Percentiles rank a stretch among this genome's conserved stretches.
These are phyloP conservation scores for Galemys pyrenaicus DNA, from an alignment of 2,113 vertebrate genomes.

Conservation along the genomic window DNA sequence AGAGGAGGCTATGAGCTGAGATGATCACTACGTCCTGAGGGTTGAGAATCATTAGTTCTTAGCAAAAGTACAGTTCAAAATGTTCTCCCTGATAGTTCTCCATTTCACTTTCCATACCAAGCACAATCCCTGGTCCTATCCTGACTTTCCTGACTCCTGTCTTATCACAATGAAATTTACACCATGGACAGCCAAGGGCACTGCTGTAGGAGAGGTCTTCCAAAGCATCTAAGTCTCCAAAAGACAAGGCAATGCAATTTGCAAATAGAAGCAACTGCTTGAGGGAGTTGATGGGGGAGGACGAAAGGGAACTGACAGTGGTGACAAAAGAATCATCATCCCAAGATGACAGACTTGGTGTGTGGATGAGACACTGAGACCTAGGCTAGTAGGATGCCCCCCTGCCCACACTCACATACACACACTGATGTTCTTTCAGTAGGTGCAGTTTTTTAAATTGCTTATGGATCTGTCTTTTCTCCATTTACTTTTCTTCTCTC, in stretches of 20 bases:
- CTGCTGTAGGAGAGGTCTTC: not conserved
- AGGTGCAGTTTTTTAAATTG: not conserved
- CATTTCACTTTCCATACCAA: not conserved
- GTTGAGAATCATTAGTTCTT: not conserved
- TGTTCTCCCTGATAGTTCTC: not conserved
- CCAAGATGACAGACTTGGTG: not conserved
- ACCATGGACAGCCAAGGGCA: not conserved
- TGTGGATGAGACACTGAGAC: not conserved
- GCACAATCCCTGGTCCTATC: not conserved
- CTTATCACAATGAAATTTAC: not conserved
- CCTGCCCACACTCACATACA: fast-evolving
- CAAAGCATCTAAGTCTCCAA: not conserved
- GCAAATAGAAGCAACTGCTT: not conserved
- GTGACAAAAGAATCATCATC: not conserved
- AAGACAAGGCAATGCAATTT: not conserved
- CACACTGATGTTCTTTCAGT: not conserved
- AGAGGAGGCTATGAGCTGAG: not conserved
- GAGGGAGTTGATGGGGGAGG: not conserved
- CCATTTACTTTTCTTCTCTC: not conserved
- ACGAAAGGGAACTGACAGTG: not conserved
- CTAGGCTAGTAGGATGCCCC: too few species aligned
- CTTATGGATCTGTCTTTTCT: not conserved
- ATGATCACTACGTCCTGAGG: not conserved
- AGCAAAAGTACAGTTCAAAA: not conserved
- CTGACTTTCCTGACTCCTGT: not conserved